Base-by-base conservation (phyloP, 2,888 invertebrate species). In the Hypena proboscidalis region DNA sequence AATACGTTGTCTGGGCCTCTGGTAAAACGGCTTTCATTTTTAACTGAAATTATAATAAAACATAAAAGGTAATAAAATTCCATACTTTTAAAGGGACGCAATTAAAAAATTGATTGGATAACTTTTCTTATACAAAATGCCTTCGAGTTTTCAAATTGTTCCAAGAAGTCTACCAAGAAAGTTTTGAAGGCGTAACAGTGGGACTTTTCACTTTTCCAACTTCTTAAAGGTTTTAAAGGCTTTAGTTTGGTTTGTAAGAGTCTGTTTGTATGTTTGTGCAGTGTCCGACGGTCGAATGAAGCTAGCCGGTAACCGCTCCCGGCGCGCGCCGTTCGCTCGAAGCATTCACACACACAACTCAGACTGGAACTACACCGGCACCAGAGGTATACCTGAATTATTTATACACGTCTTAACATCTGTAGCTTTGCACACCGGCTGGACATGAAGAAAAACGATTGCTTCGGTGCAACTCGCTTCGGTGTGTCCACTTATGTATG, bases 321-420 rank as follows among this genome's bases (percentile, higher is more conserved):
- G 90, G 55, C 85, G 90, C 1, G 63, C 90, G 6, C 90, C 90
- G 1, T 85, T 73, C 61, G 87, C 88, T 0, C 74, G 83, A 2
- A 85, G 84, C 52, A 75, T 82, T 1, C 87, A 85, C 62, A 73
- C 78, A 41, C 89, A 89, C 35, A 89, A 90, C 35, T 67, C 78
- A 0, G 90, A 90, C 67, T 90, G 90, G 90, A 90, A 90, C 62
- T 90, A 90, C 51, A 90, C 89, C 2, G 90, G 90, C 1, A 87
- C 83, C 19, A 83, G 90, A 81, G 90, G 90, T 90, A 75, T 37
- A 64, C 17, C 46, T 29, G 8, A 17, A 37, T 27, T 19, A 20
- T 32, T 30, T 14, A 25, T 37, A 37, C 6, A 19, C 11, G 9
- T 33, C 31, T 44, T n/a, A 17, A 15, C n/a, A 17, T 30, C 13